These are phyloP conservation scores for Sternarchorhynchus goeldii DNA, from an alignment of 2,797 vertebrate species.

Conservation along the genomic window DNA sequence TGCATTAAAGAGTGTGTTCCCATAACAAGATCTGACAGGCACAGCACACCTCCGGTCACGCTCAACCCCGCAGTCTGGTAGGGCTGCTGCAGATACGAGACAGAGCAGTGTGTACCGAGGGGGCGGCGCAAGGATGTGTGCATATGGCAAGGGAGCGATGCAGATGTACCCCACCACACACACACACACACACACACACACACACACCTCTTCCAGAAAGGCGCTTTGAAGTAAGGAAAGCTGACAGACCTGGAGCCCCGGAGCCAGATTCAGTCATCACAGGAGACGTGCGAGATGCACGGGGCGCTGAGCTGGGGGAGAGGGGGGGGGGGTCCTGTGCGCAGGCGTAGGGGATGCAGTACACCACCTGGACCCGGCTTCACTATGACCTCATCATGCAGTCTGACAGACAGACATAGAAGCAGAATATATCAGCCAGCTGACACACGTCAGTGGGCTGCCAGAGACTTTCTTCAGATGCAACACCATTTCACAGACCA, in stretches of 20 bases:
- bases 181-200: neutral
- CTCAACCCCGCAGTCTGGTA: slow-evolving; percentile 26
- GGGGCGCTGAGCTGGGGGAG: neutral
- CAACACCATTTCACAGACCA: neutral
- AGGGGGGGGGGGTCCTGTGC: neutral
- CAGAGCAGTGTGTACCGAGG: slow-evolving; percentile 20
- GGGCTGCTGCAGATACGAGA: slow-evolving; percentile 51
- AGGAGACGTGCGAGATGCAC: slow-evolving; percentile 7
- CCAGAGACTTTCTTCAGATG: neutral
- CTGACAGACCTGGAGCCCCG: slow-evolving; percentile 27
- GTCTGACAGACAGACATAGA: neutral
- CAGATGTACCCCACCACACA: neutral
- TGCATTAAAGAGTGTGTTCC: slow-evolving; percentile 36
- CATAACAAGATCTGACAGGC: slow-evolving; percentile 66
- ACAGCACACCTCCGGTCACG: slow-evolving; percentile 35
- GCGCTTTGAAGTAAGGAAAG: slow-evolving; percentile 26
- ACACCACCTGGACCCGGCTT: slow-evolving; percentile 26
- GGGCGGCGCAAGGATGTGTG: slow-evolving; percentile 5
- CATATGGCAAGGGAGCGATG: slow-evolving; percentile 7
- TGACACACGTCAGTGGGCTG: neutral
- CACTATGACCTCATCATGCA: slow-evolving; percentile 27
- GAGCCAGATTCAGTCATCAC: slow-evolving; percentile 15
- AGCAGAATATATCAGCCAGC: neutral
- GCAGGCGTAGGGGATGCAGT: slow-evolving; percentile 16
- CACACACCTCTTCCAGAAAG: neutral